Conservation (phyloP, 2,113 vertebrate genomes). For the Capreolus pygargus region DNA sequence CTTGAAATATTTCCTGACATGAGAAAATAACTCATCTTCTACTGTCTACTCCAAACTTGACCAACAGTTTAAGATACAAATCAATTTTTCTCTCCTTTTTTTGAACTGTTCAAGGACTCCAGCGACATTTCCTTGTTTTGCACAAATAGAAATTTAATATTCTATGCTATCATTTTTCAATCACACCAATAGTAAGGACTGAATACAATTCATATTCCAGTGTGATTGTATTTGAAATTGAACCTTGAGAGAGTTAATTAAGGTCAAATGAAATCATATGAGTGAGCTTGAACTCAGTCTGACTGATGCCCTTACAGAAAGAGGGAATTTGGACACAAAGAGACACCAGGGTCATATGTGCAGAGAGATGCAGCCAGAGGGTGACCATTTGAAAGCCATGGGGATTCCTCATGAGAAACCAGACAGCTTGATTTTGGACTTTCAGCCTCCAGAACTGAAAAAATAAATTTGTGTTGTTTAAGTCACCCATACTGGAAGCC, state of each 20-base stretch:
- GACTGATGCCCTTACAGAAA: not conserved
- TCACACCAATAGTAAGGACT: not conserved
- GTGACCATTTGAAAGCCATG: accelerated
- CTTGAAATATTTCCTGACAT: not conserved
- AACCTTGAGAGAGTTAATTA: not conserved
- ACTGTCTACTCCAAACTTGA: not conserved
- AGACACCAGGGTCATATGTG: not conserved
- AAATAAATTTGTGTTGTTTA: not conserved
- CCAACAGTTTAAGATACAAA: not conserved
- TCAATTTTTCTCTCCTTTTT: not conserved
- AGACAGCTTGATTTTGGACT: not conserved
- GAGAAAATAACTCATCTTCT: not conserved
- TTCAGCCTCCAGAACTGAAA: not conserved
- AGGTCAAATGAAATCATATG: not conserved
- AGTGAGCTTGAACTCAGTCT: not conserved
- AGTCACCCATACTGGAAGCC: not conserved
- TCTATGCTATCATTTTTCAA: not conserved
- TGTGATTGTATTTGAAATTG: not conserved
- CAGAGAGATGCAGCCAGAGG: accelerated
- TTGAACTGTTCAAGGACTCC: not conserved
- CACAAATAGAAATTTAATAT: not conserved
- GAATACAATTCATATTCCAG: not conserved
- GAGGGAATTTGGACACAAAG: not conserved
- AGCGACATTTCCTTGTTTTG: not conserved
- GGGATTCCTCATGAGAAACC: not conserved